Percentiles rank a stretch among this genome's conserved stretches.
Evolutionary conservation across 2,888 invertebrate species (phyloP).

Genomic region (Abrostola tripartita): DNA sequence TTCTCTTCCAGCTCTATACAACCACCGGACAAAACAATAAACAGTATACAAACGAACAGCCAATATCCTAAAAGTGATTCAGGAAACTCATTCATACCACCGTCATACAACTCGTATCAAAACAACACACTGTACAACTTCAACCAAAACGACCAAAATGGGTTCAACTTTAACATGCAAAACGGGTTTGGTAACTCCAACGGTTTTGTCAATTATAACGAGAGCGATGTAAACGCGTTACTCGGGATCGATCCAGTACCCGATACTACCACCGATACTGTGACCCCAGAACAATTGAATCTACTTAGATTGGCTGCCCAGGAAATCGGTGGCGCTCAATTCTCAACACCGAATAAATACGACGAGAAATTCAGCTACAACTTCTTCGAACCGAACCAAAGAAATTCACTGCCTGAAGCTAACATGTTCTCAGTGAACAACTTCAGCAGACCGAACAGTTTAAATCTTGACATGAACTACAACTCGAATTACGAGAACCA

Average conservation of each 20-base stretch:
- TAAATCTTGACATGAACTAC: slow-evolving; percentile 79
- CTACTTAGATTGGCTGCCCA: slow-evolving; percentile 84
- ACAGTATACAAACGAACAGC: slow-evolving; percentile 63
- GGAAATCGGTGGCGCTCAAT: slow-evolving; percentile 85
- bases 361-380: slow-evolving; percentile 79
- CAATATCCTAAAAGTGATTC: slow-evolving; percentile 76
- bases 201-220: slow-evolving; percentile 76
- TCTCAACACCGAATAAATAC: slow-evolving; percentile 76
- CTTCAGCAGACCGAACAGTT: slow-evolving; percentile 78
- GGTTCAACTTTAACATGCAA: slow-evolving; percentile 74
- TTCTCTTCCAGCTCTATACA: slow-evolving; percentile 74
- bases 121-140: slow-evolving; percentile 73
- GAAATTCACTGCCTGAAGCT: slow-evolving; percentile 80
- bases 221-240: slow-evolving; percentile 73
- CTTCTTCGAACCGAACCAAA: slow-evolving; percentile 84
- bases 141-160: slow-evolving; percentile 75
- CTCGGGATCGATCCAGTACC: slow-evolving; percentile 74
- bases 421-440: slow-evolving; percentile 75
- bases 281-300: slow-evolving; percentile 83
- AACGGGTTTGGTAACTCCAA: slow-evolving; percentile 77
- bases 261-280: slow-evolving; percentile 69
- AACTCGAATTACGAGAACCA: slow-evolving; percentile 71
- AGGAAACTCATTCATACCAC: slow-evolving; percentile 68
- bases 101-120: slow-evolving; percentile 71
- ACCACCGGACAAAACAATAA: slow-evolving; percentile 79